Conservation (phyloP, 2,797 vertebrate species). For the Lacerta agilis region DNA sequence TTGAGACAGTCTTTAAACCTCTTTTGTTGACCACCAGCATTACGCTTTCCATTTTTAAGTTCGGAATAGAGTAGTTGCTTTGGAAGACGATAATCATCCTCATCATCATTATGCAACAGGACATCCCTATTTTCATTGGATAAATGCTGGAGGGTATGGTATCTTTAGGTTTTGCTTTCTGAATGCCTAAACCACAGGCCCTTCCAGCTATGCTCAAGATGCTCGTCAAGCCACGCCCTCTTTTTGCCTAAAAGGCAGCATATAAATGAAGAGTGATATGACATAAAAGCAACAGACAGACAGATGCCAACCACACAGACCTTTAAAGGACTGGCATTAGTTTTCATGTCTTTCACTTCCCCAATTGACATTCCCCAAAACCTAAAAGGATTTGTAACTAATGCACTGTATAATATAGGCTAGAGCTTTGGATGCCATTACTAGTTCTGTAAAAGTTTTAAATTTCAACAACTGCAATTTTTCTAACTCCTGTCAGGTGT, state of each 20-base stretch:
- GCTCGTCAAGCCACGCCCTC: too few species aligned
- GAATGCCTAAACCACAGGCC: too few species aligned
- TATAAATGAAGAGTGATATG: too few species aligned
- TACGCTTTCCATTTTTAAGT: too few species aligned
- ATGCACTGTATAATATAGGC: background rate
- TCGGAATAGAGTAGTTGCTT: too few species aligned
- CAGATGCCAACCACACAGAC: background rate
- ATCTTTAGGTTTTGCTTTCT: background rate
- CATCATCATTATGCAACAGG: too few species aligned
- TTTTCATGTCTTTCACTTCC: conserved; percentile 46
- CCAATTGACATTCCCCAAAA: conserved; percentile 29
- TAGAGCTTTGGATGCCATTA: background rate
- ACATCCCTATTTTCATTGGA: too few species aligned
- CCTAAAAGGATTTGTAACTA: conserved; percentile 22
- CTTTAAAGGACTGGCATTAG: conserved; percentile 41
- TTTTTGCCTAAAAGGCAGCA: too few species aligned
- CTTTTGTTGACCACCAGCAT: too few species aligned
- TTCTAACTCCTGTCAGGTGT: background rate
- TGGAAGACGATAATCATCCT: too few species aligned
- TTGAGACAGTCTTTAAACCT: too few species aligned
- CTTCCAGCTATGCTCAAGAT: too few species aligned
- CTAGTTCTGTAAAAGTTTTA: background rate
- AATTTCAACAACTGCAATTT: background rate
- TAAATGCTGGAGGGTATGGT: background rate
- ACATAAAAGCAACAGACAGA: conserved; percentile 19